Evolutionary conservation across 2,113 vertebrate species (phyloP).

Genomic region (Eulacestoma nigropectus): DNA sequence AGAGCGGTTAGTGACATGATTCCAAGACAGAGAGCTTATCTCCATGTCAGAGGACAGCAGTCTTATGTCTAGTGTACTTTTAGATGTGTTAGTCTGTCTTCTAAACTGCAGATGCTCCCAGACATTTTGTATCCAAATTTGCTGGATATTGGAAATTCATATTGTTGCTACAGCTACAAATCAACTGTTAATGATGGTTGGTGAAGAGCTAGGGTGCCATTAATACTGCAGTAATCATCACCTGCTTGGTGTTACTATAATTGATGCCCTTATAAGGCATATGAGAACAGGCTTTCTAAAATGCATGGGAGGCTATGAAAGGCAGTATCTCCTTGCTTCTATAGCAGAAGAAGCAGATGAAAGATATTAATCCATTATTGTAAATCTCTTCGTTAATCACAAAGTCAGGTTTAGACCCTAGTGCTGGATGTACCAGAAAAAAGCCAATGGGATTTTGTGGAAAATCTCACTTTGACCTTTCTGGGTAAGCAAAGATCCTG

Average conservation of each 20-base stretch:
- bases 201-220: not conserved
- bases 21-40: not conserved
- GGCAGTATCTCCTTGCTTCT: not conserved
- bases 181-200: not conserved
- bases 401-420: not conserved
- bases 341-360: not conserved
- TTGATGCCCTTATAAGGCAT: not conserved
- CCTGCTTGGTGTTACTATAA: not conserved
- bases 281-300: not conserved
- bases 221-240: not conserved
- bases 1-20: not conserved
- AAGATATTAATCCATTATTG: not conserved
- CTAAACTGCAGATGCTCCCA: not conserved
- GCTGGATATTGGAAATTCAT: not conserved
- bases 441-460: not conserved
- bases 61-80: not conserved
- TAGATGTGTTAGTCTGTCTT: not conserved
- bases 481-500: not conserved
- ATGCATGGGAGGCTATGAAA: not conserved
- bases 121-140: not conserved
- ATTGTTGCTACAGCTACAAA: not conserved
- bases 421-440: not conserved
- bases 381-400: not conserved
- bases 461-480: constrained; percentile 10
- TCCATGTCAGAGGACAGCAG: not conserved